Evolutionary conservation across 2,888 invertebrate species (phyloP).

Genomic region (Cyclophora punctaria): DNA sequence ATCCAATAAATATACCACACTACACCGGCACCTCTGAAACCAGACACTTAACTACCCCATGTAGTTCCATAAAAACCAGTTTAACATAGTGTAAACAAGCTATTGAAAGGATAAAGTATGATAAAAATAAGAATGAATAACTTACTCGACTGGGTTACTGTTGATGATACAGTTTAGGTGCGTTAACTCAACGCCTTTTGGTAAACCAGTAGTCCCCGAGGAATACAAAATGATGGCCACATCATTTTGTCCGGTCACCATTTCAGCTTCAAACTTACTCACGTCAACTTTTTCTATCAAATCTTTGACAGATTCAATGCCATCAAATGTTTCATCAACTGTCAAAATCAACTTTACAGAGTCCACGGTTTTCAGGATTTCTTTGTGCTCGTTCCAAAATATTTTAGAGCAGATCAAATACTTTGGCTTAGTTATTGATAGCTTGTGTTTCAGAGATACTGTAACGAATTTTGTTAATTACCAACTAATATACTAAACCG

Average conservation of each 20-base stretch:
- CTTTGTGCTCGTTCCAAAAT: conserved; percentile 55
- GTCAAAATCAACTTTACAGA: conserved; percentile 38
- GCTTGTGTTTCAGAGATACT: conserved; percentile 79
- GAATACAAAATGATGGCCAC: conserved; percentile 74
- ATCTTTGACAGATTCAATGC: conserved; percentile 28
- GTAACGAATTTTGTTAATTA: conserved; percentile 22
- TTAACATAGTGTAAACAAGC: no score
- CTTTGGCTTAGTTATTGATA: conserved; percentile 79
- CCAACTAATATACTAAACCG: no score
- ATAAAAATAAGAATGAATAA: conserved; percentile 8
- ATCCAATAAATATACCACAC: no score
- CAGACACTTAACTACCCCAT: no score
- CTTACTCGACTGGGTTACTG: conserved; percentile 45
- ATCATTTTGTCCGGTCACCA: conserved; percentile 56
- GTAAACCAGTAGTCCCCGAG: conserved; percentile 81
- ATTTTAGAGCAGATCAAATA: conserved; percentile 76
- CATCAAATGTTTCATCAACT: conserved; percentile 31
- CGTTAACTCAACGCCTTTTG: conserved; percentile 79
- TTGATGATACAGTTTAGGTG: conserved; percentile 71
- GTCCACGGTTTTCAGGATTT: conserved; percentile 34
- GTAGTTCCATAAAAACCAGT: no score
- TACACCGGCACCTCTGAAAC: neutral
- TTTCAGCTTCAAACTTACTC: conserved; percentile 51
- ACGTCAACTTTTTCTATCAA: conserved; percentile 26
- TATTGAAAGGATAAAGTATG: no score